These are phyloP conservation scores for Aldrovandia affinis DNA, from an alignment of 2,797 vertebrate genomes.

Conservation along the genomic window DNA sequence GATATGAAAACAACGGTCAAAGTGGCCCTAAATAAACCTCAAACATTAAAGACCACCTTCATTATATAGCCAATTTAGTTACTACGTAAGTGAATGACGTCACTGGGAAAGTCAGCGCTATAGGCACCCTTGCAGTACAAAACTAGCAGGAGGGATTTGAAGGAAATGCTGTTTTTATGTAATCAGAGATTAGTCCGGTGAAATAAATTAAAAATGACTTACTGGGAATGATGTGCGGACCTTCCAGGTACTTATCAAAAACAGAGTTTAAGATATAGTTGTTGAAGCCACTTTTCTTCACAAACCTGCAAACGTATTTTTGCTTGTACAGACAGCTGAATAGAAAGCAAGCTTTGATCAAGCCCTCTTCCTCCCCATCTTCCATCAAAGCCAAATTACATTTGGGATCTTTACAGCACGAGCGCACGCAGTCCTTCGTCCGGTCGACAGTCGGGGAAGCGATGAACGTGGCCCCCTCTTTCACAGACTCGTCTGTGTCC, in stretches of 20 bases:
- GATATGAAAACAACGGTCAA: too few relatives aligned
- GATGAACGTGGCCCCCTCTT: constrained; percentile 85
- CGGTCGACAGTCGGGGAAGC: constrained; percentile 66
- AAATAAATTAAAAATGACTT: constrained; percentile 32
- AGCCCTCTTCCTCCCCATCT: constrained; percentile 41
- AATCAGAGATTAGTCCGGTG: not conserved
- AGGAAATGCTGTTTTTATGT: not conserved
- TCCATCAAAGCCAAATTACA: constrained; percentile 92
- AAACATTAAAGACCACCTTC: too few relatives aligned
- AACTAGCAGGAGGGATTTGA: not conserved
- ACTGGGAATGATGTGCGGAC: constrained; percentile 48
- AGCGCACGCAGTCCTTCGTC: constrained; percentile 76
- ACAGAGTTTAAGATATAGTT: constrained; percentile 78
- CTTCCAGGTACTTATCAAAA: constrained; percentile 68
- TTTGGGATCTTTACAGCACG: constrained; percentile 78
- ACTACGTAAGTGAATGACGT: not conserved
- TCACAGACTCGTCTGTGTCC: constrained; percentile 84
- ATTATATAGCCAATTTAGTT: too few relatives aligned
- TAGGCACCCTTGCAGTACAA: not conserved
- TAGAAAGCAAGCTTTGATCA: constrained; percentile 80
- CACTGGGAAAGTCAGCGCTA: not conserved
- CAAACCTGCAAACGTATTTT: constrained; percentile 85
- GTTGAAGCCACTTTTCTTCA: constrained; percentile 78
- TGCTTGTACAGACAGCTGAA: constrained; percentile 89
- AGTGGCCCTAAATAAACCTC: too few relatives aligned